Evolutionary conservation across 2,113 vertebrate species (phyloP).

Genomic region (Poeciliopsis occidentalis): DNA sequence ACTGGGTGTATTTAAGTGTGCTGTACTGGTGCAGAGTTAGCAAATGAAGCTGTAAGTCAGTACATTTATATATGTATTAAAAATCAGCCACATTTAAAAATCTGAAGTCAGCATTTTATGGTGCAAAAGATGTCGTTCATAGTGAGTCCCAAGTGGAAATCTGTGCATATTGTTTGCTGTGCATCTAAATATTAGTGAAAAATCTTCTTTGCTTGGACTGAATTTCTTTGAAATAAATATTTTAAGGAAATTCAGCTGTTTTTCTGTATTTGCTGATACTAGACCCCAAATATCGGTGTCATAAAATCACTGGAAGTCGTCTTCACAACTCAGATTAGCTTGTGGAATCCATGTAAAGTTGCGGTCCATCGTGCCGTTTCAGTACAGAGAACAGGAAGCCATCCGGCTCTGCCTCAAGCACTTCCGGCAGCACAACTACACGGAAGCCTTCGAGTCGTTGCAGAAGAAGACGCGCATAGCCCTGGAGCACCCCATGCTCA

Average conservation of each 20-base stretch:
- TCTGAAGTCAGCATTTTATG: background rate
- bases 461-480: conserved; percentile 99
- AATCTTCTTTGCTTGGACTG: background rate
- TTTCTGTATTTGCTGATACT: too few species aligned
- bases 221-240: background rate
- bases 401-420: conserved; percentile 99
- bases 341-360: background rate
- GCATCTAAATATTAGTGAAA: background rate
- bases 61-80: too few species aligned
- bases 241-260: too few species aligned
- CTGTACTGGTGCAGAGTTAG: too few species aligned
- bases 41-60: too few species aligned
- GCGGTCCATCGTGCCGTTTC: conserved; percentile 78
- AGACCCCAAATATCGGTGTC: too few species aligned
- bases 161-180: too few species aligned
- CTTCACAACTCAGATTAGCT: too few species aligned
- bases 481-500: conserved; percentile 96
- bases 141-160: background rate
- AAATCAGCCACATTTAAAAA: too few species aligned
- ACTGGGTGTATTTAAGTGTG: too few species aligned
- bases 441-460: conserved; percentile 97
- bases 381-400: conserved; percentile 99
- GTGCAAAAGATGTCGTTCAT: background rate
- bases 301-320: too few species aligned
- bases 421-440: conserved; percentile 99